Evolutionary conservation across 2,113 vertebrate species (phyloP).

Genomic region (Onychostoma macrolepis): DNA sequence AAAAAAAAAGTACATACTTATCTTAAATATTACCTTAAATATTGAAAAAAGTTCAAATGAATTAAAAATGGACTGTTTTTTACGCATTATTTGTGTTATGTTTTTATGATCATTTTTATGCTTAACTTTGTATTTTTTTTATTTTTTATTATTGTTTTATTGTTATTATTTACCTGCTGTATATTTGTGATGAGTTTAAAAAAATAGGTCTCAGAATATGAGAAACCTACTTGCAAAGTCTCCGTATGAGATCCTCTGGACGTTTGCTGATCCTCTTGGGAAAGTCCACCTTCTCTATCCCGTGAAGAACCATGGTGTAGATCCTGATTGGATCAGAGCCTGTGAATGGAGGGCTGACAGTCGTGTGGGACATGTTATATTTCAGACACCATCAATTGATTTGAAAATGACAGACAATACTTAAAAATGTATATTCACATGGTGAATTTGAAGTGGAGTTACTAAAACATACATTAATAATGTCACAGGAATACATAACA

Average conservation of each 20-base stretch:
- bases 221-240: constrained; percentile 74
- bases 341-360: constrained; percentile 73
- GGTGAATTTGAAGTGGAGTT: not conserved
- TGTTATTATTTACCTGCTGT: not conserved
- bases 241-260: constrained; percentile 77
- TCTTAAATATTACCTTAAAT: too few species aligned
- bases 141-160: too few species aligned
- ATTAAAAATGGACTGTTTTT: not conserved
- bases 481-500: not conserved
- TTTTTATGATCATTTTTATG: not conserved
- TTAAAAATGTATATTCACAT: not conserved
- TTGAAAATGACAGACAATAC: not conserved
- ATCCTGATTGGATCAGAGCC: constrained; percentile 79
- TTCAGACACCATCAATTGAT: not conserved
- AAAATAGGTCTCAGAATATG: not conserved
- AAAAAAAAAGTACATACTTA: too few species aligned
- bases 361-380: constrained; percentile 17
- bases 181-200: not conserved
- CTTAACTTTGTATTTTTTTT: not conserved
- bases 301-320: constrained; percentile 79
- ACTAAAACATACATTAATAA: not conserved
- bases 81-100: not conserved
- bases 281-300: constrained; percentile 79
- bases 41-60: not conserved
- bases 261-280: constrained; percentile 75